phyloP scores from a whole-genome alignment of 2,888 invertebrate genomes.

The Unio delphinus region DNA sequence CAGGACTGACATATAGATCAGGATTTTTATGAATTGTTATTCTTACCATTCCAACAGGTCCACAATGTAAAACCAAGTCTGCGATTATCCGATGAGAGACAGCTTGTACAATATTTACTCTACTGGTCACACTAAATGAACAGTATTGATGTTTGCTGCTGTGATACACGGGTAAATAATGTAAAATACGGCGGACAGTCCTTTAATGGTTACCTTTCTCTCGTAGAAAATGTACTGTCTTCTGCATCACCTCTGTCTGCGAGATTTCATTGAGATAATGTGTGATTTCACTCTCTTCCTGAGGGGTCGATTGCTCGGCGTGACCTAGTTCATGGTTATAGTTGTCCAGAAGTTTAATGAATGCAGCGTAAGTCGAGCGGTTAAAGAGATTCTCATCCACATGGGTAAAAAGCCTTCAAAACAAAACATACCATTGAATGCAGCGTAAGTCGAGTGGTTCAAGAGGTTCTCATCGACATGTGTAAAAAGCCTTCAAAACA shows the following conservation, averaged over 20 bases:
- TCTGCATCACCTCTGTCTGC: slow-evolving; percentile 83
- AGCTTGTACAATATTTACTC: no score
- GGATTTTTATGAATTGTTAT: no score
- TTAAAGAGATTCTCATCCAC: slow-evolving; percentile 42
- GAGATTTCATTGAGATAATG: slow-evolving; percentile 85
- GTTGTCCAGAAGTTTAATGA: slow-evolving; percentile 85
- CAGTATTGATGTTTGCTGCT: no score
- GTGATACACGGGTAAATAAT: no score
- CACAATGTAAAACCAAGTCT: no score
- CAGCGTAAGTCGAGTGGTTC: slow-evolving; percentile 78
- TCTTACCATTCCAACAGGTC: no score
- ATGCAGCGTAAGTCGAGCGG: slow-evolving; percentile 80
- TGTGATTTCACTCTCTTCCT: slow-evolving; percentile 84
- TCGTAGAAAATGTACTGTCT: slow-evolving; percentile 79
- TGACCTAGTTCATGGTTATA: slow-evolving; percentile 80
- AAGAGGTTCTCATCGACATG: slow-evolving; percentile 43
- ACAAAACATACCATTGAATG: no score
- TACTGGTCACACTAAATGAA: no score
- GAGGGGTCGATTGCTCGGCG: slow-evolving; percentile 83
- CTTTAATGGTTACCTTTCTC: slow-evolving; percentile 73
- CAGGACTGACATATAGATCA: no score
- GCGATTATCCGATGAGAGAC: no score
- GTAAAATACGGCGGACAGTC: no score
- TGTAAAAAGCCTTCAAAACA: slow-evolving; percentile 44
- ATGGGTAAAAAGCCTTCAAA: slow-evolving; percentile 52